phyloP scores from a whole-genome alignment of 2,888 invertebrate genomes.

The Aphodius sticticus region DNA sequence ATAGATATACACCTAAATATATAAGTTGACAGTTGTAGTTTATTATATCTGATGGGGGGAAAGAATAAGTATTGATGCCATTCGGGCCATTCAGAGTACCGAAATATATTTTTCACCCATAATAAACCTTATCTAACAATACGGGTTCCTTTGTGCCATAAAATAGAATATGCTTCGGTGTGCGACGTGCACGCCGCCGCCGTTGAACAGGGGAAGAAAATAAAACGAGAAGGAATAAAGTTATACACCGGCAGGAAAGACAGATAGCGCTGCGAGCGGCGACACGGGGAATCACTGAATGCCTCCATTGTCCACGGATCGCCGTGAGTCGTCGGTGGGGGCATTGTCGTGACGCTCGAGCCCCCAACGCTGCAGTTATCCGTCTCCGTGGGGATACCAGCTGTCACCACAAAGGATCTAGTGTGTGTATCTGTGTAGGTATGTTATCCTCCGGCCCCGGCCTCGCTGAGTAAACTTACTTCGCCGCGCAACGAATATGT shows the following conservation, averaged over 20 bases:
- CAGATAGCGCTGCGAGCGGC: constrained; percentile 24
- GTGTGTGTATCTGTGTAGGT: constrained; percentile 34
- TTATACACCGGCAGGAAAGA: constrained; percentile 22
- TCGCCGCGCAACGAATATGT: background rate
- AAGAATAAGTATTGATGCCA: background rate
- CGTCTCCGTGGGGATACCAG: constrained; percentile 44
- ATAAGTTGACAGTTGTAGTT: too few species aligned
- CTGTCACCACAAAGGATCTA: constrained; percentile 46
- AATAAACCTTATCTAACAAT: constrained; percentile 24
- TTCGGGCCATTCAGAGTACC: background rate
- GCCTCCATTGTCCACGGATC: constrained; percentile 37
- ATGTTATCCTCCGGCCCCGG: constrained; percentile 16
- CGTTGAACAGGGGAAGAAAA: constrained; percentile 28
- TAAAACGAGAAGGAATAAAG: constrained; percentile 30
- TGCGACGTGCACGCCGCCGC: constrained; percentile 6
- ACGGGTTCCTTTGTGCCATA: background rate
- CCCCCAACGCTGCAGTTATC: constrained; percentile 40
- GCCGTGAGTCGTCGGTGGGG: constrained; percentile 27
- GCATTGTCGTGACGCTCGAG: constrained; percentile 39
- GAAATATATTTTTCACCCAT: constrained; percentile 9
- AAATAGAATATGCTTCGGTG: constrained; percentile 11
- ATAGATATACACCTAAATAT: too few species aligned
- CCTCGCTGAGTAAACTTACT: background rate
- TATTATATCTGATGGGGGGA: too few species aligned
- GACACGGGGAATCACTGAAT: constrained; percentile 26